Evolutionary conservation across 2,888 invertebrate genomes (phyloP), one percentile per base, ranked within the genome.

Genomic region (Calameuta pallipes): DNA sequence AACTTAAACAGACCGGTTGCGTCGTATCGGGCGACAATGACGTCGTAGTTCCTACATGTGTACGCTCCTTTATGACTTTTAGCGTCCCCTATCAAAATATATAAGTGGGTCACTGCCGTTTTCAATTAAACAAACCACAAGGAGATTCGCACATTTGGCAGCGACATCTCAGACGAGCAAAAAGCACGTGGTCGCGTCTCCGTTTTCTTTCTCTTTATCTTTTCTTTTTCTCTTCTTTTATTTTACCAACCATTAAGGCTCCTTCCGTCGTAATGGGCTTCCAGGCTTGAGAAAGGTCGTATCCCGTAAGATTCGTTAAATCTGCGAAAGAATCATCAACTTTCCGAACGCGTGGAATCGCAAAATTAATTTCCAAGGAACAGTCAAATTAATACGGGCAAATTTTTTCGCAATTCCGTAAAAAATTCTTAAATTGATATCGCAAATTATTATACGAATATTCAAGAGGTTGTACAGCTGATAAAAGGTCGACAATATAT

Each of bases 41-140:
- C 41, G 41, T 9, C 41, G 23, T 56, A 56, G 41, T 56, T 56
- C 41, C 41, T 56, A 56, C 41, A 56, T 56, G 41, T 56, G 41
- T 56, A 56, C 15, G 41, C 1, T 6, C 23, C 23, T 56, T 56
- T 23, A 23, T 56, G 41, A 23, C 41, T 56, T 56, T 56, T 56
- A 2, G 23, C 41, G 23, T 56, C 41, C 41, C 41, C 41, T 33
- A 71, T 71, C 71, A 15, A 71, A 71, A 71, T 71, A 77, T 82
- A 81, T 85, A 89, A 88, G 86, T 89, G 84, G 88, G 86, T 89
- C 89, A 88, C 86, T 87, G 85, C 85, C 84, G 85, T 85, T 88
- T 84, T 86, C 85, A 83, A 85, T 86, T 85, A 86, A 84, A 81
- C 82, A 83, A 84, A 83, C 82, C 82, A 80, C 76, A 80, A 78